phyloP scores from a whole-genome alignment of 1,140 invertebrate species.

The Spodoptera litura region DNA sequence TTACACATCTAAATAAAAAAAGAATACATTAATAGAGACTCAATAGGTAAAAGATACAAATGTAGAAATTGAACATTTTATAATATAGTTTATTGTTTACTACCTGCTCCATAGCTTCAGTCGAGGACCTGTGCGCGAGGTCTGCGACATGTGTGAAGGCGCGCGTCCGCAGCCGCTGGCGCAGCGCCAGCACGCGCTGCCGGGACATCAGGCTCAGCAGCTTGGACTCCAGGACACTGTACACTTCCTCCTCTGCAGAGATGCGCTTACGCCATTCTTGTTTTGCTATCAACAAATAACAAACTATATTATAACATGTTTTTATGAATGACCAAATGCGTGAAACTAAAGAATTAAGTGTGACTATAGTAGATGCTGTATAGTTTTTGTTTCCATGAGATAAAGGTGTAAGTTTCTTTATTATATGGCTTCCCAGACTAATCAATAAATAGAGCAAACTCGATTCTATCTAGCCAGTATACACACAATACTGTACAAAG shows the following conservation, averaged over 20 bases:
- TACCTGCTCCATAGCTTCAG: slow-evolving; percentile 76
- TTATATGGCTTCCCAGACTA: no score
- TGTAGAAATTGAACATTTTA: background rate
- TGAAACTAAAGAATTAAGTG: background rate
- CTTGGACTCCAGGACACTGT: slow-evolving; percentile 52
- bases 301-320: background rate
- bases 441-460: no score
- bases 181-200: slow-evolving; percentile 72
- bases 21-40: background rate
- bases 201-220: slow-evolving; percentile 65
- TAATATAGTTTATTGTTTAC: background rate
- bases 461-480: no score
- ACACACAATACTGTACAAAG: no score
- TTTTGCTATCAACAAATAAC: slow-evolving; percentile 50
- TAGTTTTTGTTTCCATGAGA: no score
- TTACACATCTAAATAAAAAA: slow-evolving; percentile 66
- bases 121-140: slow-evolving; percentile 73
- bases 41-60: no score
- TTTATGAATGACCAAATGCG: background rate
- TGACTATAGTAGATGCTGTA: no score
- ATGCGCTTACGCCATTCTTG: slow-evolving; percentile 69
- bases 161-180: slow-evolving; percentile 68
- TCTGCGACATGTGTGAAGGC: slow-evolving; percentile 66
- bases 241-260: slow-evolving; percentile 39
- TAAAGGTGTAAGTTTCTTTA: no score